Evolutionary conservation across 1,140 invertebrate genomes (phyloP), one percentile per base, ranked within the genome.

Genomic region (Brachystomella parvula): DNA sequence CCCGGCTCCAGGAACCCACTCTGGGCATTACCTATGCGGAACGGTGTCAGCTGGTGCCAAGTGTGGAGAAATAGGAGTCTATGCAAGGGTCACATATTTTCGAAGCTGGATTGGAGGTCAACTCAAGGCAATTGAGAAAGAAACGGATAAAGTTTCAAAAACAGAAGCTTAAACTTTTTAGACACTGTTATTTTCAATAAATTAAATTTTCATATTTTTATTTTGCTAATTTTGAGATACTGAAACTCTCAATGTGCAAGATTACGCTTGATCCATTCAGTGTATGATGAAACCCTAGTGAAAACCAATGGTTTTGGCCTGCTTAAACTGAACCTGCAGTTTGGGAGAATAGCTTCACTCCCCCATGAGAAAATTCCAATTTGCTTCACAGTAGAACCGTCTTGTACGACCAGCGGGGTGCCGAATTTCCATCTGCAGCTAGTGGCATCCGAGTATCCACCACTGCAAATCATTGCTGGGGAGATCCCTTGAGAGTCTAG

Each of bases 401-500:
- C 30, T 29, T 29, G 2, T 31, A 32, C 6, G 15, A 59, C 2
- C 9, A 59, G 30, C 3, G 57, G 57, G 12, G 24, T 30, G 3
- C 57, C 57, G 29, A 59, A 59, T 9, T 3, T 30, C 57, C 57
- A 59, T 9, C 30, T 9, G 30, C 57, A 59, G 21, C 26, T 59
- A 12, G 57, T 59, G 3, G 24, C 26, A 17, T 59, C 57, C 9
- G 24, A 29, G 26, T 59, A 21, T 29, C 57, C 57, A 29, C 57
- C 57, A 31, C 64, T 65, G 61, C 68, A 70, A 0, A 70, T 33
- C 68, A 70, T 70, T 6, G 47, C 59, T 9, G 63, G 44, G n/a
- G 68, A 63, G n/a, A 70, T 67, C 53, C 68, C 68, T 56, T 47
- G 61, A n/a, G 47, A 53, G 49, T 66, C 61, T 21, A 70, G 31